Evolutionary conservation across 2,888 invertebrate genomes (phyloP).

Genomic region (Ptychoptera contaminata): DNA sequence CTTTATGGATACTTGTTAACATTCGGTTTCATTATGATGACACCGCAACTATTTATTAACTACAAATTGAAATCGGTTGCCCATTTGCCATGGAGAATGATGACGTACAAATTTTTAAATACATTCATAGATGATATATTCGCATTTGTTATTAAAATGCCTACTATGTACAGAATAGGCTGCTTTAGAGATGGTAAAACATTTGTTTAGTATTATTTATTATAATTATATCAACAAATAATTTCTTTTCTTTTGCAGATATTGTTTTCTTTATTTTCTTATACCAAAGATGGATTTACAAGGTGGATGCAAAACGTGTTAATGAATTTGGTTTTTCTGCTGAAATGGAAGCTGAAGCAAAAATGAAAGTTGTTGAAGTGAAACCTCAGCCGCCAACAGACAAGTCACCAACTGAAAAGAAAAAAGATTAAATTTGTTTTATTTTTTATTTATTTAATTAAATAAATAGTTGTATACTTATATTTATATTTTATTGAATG

Average conservation of each 20-base stretch:
- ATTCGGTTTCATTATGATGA: constrained; percentile 99
- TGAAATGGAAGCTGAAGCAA: constrained; percentile 59
- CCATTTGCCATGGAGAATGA: constrained; percentile 98
- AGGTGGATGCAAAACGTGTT: constrained; percentile 82
- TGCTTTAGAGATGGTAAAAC: constrained; percentile 83
- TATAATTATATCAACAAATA: background rate
- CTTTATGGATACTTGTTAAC: constrained; percentile 95
- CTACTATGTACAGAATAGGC: constrained; percentile 93
- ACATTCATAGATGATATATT: constrained; percentile 99
- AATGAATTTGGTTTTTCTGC: constrained; percentile 98
- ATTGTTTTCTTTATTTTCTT: constrained; percentile 98
- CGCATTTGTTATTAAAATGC: constrained; percentile 99
- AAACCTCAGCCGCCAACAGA: constrained; percentile 7
- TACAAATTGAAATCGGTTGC: constrained; percentile 99
- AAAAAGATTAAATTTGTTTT: constrained; percentile 20
- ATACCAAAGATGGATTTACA: constrained; percentile 98
- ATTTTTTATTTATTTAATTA: too few relatives aligned
- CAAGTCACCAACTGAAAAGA: constrained; percentile 25
- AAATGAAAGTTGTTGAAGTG: constrained; percentile 4
- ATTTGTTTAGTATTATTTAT: background rate
- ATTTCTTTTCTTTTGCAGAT: constrained; percentile 41
- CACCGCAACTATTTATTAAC: constrained; percentile 99
- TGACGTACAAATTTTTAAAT: constrained; percentile 98
- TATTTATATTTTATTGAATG: too few relatives aligned
- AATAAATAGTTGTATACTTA: too few relatives aligned